Conservation (phyloP, 2,113 vertebrate genomes). For the Leptosomus discolor region DNA sequence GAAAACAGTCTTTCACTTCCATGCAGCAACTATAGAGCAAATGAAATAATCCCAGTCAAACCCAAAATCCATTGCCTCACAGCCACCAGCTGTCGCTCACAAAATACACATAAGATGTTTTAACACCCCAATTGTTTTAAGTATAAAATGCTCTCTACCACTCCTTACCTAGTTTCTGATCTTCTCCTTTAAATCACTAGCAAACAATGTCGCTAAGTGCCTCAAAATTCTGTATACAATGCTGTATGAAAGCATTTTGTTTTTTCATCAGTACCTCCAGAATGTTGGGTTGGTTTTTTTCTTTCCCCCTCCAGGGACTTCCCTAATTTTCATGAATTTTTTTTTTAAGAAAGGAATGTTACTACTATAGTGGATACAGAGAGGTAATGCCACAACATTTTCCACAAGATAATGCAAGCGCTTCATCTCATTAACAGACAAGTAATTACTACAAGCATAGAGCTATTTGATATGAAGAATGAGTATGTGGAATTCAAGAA, state of each 20-base stretch:
- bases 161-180: background rate
- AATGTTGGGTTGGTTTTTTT: background rate
- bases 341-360: background rate
- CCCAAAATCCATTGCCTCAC: background rate
- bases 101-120: background rate
- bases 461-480: background rate
- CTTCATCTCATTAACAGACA: background rate
- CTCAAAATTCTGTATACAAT: background rate
- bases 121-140: background rate
- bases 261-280: background rate
- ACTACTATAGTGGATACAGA: background rate
- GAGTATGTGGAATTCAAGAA: background rate
- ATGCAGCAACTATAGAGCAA: background rate
- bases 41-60: background rate
- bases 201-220: background rate
- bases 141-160: background rate
- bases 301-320: fast-evolving
- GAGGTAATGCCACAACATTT: background rate
- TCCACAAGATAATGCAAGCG: background rate
- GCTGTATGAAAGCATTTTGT: background rate
- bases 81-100: background rate
- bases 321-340: background rate
- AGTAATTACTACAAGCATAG: background rate
- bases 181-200: background rate
- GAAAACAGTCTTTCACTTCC: background rate